Base-by-base conservation (phyloP, 2,888 invertebrate species). In the Mesorhabditis spiculigera region DNA sequence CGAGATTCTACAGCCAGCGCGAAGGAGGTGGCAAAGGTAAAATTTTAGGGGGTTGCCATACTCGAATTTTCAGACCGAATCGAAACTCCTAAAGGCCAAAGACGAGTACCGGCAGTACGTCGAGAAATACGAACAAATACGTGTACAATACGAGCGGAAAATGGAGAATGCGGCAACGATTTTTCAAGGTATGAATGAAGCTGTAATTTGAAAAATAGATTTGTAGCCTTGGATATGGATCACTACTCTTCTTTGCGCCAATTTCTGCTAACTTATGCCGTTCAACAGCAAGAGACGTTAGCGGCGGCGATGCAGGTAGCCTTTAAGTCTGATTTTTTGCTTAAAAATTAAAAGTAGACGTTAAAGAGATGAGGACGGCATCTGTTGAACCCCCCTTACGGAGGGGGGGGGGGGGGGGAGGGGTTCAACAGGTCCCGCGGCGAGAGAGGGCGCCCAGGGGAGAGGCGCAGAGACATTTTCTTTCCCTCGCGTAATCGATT, bases 131-230 rank as follows among this genome's bases (percentile, higher is more conserved):
- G 92, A 91, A 83, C 89, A 90, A 45, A 91, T 94, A 66, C 92
- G 96, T 86, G 92, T 92, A 81, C 94, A 95, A 84, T 98, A 96
- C 89, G 95, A 96, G 88, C 91, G 91, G 84, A 94, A 94, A 89
- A 96, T 97, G 95, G 92, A 73, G 41, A 78, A 78, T 45, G 76
- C 82, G 42, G 73, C 79, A 43, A 75, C 69, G 62, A 71, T 75
- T 8, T 83, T 83, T 69, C 83, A 78, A 50, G 58, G 58, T 50
- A n/a, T 13, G n/a, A 13, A 50, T 50, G n/a, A 50, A 50, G n/a
- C 10, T n/a, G n/a, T 50, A 50, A 10, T n/a, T 10, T 50, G n/a
- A 50, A 50, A 13, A 50, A n/a, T 50, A 50, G 28, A 28, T 28
- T 28, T 63, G 8, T 63, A 41, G 16, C 41, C 10, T 10, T 63